A percentile compares a stretch with the other conserved stretches of the same genome.
phyloP scores from a whole-genome alignment of 2,797 vertebrate genomes.

The Chelon labrosus region DNA sequence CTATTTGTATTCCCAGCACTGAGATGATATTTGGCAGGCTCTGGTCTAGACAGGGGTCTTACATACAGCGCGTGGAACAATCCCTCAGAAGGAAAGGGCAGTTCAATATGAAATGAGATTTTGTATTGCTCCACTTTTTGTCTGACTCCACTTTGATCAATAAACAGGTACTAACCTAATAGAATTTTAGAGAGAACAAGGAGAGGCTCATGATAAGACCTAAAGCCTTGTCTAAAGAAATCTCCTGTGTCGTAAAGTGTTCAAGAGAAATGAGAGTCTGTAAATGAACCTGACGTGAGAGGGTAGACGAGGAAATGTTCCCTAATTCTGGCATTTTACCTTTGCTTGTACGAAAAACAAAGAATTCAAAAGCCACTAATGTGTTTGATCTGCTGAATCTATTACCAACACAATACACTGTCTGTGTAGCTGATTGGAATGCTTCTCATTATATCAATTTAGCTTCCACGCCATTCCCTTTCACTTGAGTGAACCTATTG shows the following conservation, averaged over 20 bases:
- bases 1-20: slow-evolving; percentile 78
- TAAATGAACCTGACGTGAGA: slow-evolving; percentile 41
- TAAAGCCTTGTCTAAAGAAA: slow-evolving; percentile 42
- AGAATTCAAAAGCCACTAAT: slow-evolving; percentile 22
- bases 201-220: slow-evolving; percentile 57
- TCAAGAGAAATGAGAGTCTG: slow-evolving; percentile 18
- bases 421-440: slow-evolving; percentile 64
- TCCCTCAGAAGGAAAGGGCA: slow-evolving; percentile 82
- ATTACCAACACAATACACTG: slow-evolving; percentile 21
- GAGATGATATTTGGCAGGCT: slow-evolving; percentile 80
- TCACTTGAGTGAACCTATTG: slow-evolving; percentile 71
- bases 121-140: slow-evolving; percentile 73
- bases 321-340: slow-evolving; percentile 22
- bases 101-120: slow-evolving; percentile 83
- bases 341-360: slow-evolving; percentile 57
- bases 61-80: slow-evolving; percentile 58
- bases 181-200: slow-evolving; percentile 70
- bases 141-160: slow-evolving; percentile 80
- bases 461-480: slow-evolving; percentile 58
- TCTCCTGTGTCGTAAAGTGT: slow-evolving; percentile 25
- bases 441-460: slow-evolving; percentile 73
- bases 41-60: slow-evolving; percentile 76
- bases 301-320: slow-evolving; percentile 8
- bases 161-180: slow-evolving; percentile 81
- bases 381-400: slow-evolving; percentile 35